Conservation (phyloP, 2,113 vertebrate species). For the Emydura subglobosa region DNA sequence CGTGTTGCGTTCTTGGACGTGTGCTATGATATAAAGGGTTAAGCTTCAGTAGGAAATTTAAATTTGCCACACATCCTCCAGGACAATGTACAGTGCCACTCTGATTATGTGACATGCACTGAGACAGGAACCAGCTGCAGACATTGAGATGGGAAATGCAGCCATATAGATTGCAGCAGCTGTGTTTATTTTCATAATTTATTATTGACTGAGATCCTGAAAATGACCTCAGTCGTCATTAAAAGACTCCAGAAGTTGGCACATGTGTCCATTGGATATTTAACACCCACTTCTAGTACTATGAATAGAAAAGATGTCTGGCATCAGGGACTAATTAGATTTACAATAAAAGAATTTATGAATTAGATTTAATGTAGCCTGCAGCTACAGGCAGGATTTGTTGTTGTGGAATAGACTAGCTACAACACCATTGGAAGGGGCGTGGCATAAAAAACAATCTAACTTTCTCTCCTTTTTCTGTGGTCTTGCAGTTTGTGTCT, state of each 20-base stretch:
- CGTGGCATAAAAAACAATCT: not conserved
- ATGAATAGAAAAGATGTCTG: not conserved
- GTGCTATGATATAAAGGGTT: not conserved
- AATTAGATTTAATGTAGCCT: not conserved
- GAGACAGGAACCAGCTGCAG: not conserved
- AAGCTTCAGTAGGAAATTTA: not conserved
- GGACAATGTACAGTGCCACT: not conserved
- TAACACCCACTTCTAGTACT: not conserved
- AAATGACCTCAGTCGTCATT: not conserved
- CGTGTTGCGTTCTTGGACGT: not conserved
- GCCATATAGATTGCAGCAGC: not conserved
- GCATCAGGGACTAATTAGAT: not conserved
- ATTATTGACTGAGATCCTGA: accelerated
- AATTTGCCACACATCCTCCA: not conserved
- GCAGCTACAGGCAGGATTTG: not conserved
- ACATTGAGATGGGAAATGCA: not conserved
- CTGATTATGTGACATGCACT: not conserved
- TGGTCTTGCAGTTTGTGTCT: not conserved
- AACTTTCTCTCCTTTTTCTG: not conserved
- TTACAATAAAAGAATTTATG: not conserved
- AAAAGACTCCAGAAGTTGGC: not conserved
- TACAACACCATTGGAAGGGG: not conserved
- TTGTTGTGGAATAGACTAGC: not conserved
- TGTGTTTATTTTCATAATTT: not conserved
- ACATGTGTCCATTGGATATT: not conserved